These are phyloP conservation scores for Apodemus agrarius DNA, from an alignment of 2,797 vertebrate species.

Conservation along the genomic window DNA sequence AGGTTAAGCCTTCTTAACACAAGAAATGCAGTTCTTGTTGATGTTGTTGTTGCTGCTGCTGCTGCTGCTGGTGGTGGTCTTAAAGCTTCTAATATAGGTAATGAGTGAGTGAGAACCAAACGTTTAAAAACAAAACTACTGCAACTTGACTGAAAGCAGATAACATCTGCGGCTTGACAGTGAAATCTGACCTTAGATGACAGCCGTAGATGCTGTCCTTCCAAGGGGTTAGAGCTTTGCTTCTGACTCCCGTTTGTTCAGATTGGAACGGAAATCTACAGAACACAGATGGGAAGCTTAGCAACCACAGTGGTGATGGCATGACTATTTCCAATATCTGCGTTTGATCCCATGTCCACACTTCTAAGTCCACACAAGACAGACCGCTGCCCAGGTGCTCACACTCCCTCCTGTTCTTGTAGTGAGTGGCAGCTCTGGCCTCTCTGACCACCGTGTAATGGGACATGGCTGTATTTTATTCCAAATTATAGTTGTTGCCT, in stretches of 20 bases:
- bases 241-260: conserved; percentile 32
- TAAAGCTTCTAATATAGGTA: background rate
- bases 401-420: background rate
- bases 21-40: background rate
- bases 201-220: background rate
- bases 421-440: too few relatives aligned
- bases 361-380: background rate
- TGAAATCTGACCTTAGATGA: background rate
- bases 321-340: conserved; percentile 3
- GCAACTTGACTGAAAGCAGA: background rate
- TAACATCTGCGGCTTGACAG: background rate
- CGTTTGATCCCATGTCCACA: conserved; percentile 50
- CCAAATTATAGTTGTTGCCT: conserved; percentile 22
- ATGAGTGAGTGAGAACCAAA: background rate
- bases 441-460: background rate
- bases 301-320: conserved; percentile 59
- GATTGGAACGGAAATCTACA: conserved; percentile 54
- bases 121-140: background rate
- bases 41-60: too few relatives aligned
- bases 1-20: background rate
- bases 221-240: background rate
- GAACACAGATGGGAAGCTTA: conserved; percentile 71
- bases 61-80: background rate
- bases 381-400: background rate
- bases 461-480: background rate